Conservation (phyloP, 2,113 vertebrate species). For the Suncus etruscus region DNA sequence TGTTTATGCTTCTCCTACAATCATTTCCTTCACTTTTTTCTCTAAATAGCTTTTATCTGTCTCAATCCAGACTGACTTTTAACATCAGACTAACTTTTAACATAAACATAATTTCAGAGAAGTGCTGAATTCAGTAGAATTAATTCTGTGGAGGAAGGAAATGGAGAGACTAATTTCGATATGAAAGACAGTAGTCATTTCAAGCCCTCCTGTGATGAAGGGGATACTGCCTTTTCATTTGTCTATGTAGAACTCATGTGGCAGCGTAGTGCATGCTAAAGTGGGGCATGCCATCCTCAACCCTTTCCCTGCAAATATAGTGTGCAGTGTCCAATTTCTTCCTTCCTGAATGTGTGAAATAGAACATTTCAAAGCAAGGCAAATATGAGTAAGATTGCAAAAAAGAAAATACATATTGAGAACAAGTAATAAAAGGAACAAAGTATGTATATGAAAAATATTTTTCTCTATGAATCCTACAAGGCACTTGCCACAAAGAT, state of each 20-base stretch:
- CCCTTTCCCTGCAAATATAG: background rate
- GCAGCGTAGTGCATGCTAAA: background rate
- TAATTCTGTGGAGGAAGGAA: background rate
- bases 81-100: background rate
- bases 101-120: background rate
- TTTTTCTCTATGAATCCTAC: background rate
- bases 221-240: background rate
- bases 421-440: background rate
- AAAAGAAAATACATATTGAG: background rate
- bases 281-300: background rate
- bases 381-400: background rate
- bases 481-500: background rate
- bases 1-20: background rate
- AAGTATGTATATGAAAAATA: background rate
- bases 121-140: background rate
- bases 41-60: background rate
- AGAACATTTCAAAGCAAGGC: background rate
- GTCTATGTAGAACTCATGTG: background rate
- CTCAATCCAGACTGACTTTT: background rate
- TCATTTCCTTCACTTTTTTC: slow-evolving; percentile 22
- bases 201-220: background rate
- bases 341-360: background rate
- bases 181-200: background rate
- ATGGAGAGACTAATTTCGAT: background rate
- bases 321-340: background rate